A percentile compares a stretch with the other conserved stretches of the same genome.
Conservation (phyloP, 2,113 vertebrate genomes). For the Stigmatopora argus region DNA sequence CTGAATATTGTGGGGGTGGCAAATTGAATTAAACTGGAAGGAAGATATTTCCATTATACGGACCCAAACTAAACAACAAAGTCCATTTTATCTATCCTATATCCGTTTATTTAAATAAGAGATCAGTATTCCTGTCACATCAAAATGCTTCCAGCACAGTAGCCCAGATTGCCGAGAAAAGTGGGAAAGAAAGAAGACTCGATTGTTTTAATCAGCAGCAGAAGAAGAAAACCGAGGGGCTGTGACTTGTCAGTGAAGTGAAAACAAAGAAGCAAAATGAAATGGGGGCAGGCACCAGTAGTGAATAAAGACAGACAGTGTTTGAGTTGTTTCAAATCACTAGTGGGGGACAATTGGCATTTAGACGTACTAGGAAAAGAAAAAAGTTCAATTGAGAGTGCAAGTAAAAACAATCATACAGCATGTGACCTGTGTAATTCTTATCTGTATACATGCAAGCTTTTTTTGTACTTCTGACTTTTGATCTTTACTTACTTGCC, state of each 20-base stretch:
- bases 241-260: neutral
- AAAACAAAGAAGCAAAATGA: neutral
- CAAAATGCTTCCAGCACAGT: neutral
- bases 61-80: neutral
- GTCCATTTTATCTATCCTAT: neutral
- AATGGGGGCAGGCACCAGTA: neutral
- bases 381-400: neutral
- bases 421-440: neutral
- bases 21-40: neutral
- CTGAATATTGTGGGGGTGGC: neutral
- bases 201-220: neutral
- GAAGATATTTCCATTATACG: neutral
- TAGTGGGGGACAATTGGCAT: neutral
- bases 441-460: neutral
- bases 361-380: neutral
- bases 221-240: neutral
- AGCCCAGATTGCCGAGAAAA: neutral
- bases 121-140: neutral
- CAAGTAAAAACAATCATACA: neutral
- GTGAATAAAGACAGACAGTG: conserved; percentile 1
- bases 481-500: neutral
- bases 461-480: neutral
- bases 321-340: neutral
- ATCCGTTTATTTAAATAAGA: neutral
- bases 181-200: neutral